A percentile compares a stretch with the other conserved stretches of the same genome.
Conservation (phyloP, 2,797 vertebrate genomes). For the Semotilus atromaculatus region DNA sequence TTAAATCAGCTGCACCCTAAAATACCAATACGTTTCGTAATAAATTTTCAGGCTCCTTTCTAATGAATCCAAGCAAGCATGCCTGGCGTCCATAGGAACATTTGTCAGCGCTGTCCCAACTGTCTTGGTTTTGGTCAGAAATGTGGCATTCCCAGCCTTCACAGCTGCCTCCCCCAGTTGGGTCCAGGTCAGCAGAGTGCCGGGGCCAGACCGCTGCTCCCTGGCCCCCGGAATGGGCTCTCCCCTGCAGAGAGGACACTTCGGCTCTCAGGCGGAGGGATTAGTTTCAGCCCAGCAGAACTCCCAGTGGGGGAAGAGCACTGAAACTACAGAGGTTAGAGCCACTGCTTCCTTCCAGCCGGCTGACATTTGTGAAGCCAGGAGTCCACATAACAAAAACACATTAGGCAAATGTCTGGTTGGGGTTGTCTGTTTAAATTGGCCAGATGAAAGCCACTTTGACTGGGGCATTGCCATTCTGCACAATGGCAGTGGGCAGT, state of each 20-base stretch:
- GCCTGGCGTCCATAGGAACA: constrained; percentile 64
- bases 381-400: constrained; percentile 85
- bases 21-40: constrained; percentile 82
- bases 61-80: constrained; percentile 66
- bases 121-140: constrained; percentile 73
- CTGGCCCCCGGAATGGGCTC: constrained; percentile 59
- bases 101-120: constrained; percentile 76
- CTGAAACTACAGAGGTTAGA: constrained; percentile 74
- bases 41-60: constrained; percentile 77
- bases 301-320: constrained; percentile 67
- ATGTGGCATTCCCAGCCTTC: constrained; percentile 76
- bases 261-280: constrained; percentile 56
- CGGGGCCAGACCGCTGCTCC: constrained; percentile 63
- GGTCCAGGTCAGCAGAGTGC: constrained; percentile 73
- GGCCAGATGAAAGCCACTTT: constrained; percentile 82
- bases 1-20: constrained; percentile 79
- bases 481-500: constrained; percentile 69
- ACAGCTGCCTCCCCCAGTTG: constrained; percentile 80
- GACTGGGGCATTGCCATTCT: constrained; percentile 72
- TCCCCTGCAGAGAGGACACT: constrained; percentile 50
- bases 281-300: constrained; percentile 67
- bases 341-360: constrained; percentile 71
- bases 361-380: constrained; percentile 80
- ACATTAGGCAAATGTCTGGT: constrained; percentile 86
- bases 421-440: constrained; percentile 83